A percentile compares a stretch with the other conserved stretches of the same genome.
These are phyloP conservation scores for Sarotherodon lohbergeri DNA, from an alignment of 2,113 vertebrate genomes.

Conservation along the genomic window DNA sequence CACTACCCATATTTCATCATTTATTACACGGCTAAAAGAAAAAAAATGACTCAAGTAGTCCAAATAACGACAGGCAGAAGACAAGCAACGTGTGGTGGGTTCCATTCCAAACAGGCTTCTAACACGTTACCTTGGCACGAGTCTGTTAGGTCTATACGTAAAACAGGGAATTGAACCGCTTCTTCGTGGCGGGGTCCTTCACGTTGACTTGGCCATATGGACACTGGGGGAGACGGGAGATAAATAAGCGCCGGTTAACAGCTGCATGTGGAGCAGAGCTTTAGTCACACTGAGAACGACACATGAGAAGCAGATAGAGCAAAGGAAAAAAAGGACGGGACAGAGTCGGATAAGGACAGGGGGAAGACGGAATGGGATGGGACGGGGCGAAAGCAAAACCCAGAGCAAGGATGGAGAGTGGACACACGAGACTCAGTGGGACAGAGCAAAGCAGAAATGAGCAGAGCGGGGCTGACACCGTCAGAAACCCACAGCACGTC, in stretches of 20 bases:
- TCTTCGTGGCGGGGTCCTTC: conserved; percentile 81
- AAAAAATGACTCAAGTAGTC: conserved; percentile 51
- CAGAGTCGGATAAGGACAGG: not conserved
- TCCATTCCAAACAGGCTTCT: conserved; percentile 2
- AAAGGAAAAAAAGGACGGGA: not conserved
- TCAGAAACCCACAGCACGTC: not conserved
- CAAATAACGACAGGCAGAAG: conserved; percentile 60
- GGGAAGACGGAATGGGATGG: not conserved
- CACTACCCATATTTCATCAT: conserved; percentile 73
- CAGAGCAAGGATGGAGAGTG: not conserved
- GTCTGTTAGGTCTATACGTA: conserved; percentile 57
- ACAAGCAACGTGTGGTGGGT: conserved; percentile 2
- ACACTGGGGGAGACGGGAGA: conserved; percentile 75
- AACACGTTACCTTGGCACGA: not conserved
- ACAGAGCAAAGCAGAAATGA: not conserved
- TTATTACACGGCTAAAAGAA: conserved; percentile 51
- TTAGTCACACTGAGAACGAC: conserved; percentile 4
- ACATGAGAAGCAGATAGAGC: not conserved
- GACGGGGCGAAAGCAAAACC: not conserved
- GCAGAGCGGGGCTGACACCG: not conserved
- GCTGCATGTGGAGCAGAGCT: not conserved
- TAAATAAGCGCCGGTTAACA: conserved; percentile 36
- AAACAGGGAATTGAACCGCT: conserved; percentile 76
- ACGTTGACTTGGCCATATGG: conserved; percentile 81
- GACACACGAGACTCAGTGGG: not conserved